Percentiles rank a stretch among this genome's conserved stretches.
These are phyloP conservation scores for Nannoperca obscura DNA, from an alignment of 2,797 vertebrate species.

Conservation along the genomic window DNA sequence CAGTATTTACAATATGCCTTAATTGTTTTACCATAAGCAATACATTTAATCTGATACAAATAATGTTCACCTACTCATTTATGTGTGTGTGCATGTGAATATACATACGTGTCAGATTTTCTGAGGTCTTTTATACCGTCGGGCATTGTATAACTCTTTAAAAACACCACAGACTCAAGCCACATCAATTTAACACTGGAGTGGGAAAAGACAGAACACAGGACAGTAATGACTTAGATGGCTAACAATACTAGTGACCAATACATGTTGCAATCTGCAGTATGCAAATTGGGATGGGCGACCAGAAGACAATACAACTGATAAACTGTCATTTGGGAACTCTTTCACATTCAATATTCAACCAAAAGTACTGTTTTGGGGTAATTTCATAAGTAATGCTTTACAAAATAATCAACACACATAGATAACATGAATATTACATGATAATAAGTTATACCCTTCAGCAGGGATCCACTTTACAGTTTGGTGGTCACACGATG, in stretches of 20 bases:
- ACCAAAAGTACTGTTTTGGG: not conserved
- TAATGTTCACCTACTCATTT: not conserved
- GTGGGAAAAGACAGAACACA: constrained; percentile 14
- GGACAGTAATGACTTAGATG: not conserved
- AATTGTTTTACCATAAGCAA: not conserved
- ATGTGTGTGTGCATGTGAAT: not conserved
- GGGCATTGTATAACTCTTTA: not conserved
- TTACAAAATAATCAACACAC: not conserved
- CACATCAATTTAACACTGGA: rapidly evolving
- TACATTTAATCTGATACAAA: not conserved
- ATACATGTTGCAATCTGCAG: not conserved
- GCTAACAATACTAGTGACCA: not conserved
- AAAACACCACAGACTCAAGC: not conserved
- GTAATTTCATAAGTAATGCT: not conserved
- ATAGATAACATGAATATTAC: not conserved
- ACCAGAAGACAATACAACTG: not conserved
- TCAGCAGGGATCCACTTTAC: constrained; percentile 64
- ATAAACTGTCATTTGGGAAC: not conserved
- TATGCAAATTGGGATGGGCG: not conserved
- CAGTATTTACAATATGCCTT: not conserved
- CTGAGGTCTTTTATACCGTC: not conserved
- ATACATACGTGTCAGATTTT: not conserved
- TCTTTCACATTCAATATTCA: not conserved
- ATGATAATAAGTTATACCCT: constrained; percentile 64
- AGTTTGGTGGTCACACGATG: not conserved